Percentiles rank a stretch among this genome's conserved stretches.
phyloP scores from a whole-genome alignment of 2,113 vertebrate genomes.

The Carassius auratus region DNA sequence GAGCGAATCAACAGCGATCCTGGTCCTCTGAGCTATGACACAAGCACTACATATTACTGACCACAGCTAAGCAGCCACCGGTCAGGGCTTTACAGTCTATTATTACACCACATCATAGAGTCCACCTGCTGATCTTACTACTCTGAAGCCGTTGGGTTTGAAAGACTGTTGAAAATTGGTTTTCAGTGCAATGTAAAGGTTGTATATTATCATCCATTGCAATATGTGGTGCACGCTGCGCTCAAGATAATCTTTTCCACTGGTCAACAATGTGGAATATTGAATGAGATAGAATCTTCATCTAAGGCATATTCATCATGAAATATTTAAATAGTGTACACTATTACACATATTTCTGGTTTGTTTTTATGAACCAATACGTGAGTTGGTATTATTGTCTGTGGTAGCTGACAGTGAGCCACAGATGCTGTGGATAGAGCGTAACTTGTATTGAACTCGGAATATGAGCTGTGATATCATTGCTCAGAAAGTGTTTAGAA shows the following conservation, averaged over 20 bases:
- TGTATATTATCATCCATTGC: background rate
- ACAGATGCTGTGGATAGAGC: slow-evolving; percentile 10
- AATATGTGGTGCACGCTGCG: background rate
- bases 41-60: slow-evolving; percentile 36
- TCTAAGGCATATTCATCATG: background rate
- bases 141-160: slow-evolving; percentile 8
- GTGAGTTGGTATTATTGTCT: background rate
- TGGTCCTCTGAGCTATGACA: slow-evolving; percentile 15
- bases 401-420: slow-evolving; percentile 4
- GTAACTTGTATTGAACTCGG: background rate
- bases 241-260: background rate
- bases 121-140: slow-evolving; percentile 35
- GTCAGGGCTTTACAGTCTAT: slow-evolving; percentile 23
- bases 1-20: slow-evolving; percentile 37
- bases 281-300: background rate
- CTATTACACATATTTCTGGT: background rate
- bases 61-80: slow-evolving; percentile 19
- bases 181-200: slow-evolving; percentile 12
- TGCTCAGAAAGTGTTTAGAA: slow-evolving; percentile 38
- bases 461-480: slow-evolving; percentile 24
- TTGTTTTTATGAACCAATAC: background rate
- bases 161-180: slow-evolving; percentile 9
- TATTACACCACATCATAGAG: slow-evolving; percentile 30
- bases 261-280: background rate
- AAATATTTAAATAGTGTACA: background rate